A percentile compares a stretch with the other conserved stretches of the same genome.
These are phyloP conservation scores for Coryphaenoides rupestris DNA, from an alignment of 2,113 vertebrate species.

Conservation along the genomic window DNA sequence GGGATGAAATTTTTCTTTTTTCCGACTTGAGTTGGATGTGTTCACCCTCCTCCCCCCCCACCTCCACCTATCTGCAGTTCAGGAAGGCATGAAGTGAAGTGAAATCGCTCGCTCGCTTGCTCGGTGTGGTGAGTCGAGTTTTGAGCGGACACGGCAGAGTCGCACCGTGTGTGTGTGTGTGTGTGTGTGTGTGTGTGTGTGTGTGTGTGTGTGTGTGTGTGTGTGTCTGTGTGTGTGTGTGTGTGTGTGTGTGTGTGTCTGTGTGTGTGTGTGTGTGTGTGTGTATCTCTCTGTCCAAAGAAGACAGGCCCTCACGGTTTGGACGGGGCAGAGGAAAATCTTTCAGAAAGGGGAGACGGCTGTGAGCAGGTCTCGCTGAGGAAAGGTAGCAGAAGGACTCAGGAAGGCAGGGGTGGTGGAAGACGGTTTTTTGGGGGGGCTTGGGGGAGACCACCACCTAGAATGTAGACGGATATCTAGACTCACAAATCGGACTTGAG, in stretches of 20 bases:
- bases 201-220: too few relatives aligned
- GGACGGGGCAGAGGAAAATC: conserved; percentile 70
- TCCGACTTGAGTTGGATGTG: too few relatives aligned
- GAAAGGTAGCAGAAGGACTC: conserved; percentile 45
- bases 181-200: too few relatives aligned
- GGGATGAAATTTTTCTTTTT: background rate
- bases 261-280: too few relatives aligned
- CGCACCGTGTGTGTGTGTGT: background rate
- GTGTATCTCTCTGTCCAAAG: conserved; percentile 35
- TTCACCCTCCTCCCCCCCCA: too few relatives aligned
- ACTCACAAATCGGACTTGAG: too few relatives aligned
- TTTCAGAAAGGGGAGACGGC: conserved; percentile 57
- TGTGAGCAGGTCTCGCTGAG: conserved; percentile 49
- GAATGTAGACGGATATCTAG: conserved; percentile 25
- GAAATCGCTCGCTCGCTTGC: background rate
- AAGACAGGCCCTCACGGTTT: conserved; percentile 69
- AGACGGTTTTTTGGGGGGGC: conserved; percentile 1
- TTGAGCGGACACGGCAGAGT: background rate
- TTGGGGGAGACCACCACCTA: conserved; percentile 21
- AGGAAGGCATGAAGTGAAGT: background rate
- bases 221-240: too few relatives aligned
- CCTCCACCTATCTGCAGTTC: background rate
- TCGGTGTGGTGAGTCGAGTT: background rate
- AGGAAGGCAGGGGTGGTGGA: conserved; percentile 18
- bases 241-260: too few relatives aligned